These are phyloP conservation scores for Neoascia interrupta DNA, from an alignment of 2,888 invertebrate genomes.

Conservation along the genomic window DNA sequence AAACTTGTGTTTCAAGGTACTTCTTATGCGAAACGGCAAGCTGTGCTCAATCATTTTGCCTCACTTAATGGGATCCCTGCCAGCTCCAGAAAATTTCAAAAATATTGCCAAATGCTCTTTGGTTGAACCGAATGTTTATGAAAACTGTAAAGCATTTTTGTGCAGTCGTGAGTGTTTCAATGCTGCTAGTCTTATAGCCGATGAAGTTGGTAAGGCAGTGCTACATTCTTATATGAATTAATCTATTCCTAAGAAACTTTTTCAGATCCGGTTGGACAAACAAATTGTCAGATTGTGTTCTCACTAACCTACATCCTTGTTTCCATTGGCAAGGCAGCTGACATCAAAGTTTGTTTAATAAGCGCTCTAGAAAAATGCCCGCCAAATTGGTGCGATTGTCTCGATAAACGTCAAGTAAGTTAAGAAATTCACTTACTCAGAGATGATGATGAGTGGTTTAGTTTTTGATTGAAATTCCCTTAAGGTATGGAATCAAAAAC, in stretches of 20 bases:
- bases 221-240: no score
- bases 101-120: conserved; percentile 79
- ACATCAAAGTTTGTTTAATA: conserved; percentile 84
- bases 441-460: no score
- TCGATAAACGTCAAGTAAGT: conserved; percentile 87
- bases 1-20: conserved; percentile 81
- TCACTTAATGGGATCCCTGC: conserved; percentile 81
- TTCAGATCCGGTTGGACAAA: conserved; percentile 79
- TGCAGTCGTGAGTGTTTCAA: conserved; percentile 85
- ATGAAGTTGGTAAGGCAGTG: conserved; percentile 76
- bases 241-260: neutral
- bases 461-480: no score
- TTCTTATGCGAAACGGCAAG: conserved; percentile 86
- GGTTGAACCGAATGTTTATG: conserved; percentile 71
- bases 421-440: no score
- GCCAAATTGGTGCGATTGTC: conserved; percentile 85
- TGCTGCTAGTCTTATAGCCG: conserved; percentile 75
- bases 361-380: conserved; percentile 82
- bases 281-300: conserved; percentile 83
- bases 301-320: conserved; percentile 84
- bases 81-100: conserved; percentile 78
- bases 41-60: conserved; percentile 83
- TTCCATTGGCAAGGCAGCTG: conserved; percentile 83
- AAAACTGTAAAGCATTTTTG: conserved; percentile 84
- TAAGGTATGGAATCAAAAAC: conserved; percentile 90